Base-by-base conservation (phyloP, 2,888 invertebrate species). In the Sipha maydis region DNA sequence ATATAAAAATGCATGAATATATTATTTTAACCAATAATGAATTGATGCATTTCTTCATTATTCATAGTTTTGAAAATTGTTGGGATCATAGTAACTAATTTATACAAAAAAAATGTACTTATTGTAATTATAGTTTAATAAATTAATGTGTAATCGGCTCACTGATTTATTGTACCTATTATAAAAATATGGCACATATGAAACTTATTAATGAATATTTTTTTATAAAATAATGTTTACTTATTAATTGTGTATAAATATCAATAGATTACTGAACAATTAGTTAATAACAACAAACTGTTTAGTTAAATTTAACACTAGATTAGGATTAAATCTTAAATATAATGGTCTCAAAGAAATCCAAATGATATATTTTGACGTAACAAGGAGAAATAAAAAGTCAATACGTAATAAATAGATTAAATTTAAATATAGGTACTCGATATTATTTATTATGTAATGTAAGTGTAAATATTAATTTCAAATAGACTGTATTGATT, bases 361-460 rank as follows among this genome's bases (percentile, higher is more conserved):
- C 3, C 0, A 73, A 34, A 73, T 73, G 31, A 48, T 48, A 48
- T 48, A 48, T 48, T 71, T 17, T 71, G 73, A 73, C 73, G 73
- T 73, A 73, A 25, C 31, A 14, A 31, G 48, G 54, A 31, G 28
- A 78, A 56, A 54, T 28, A 78, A 56, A 54, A 54, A 21, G 31
- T 31, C 28, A 54, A n/a, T 5, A 19, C 25, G 54, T 28, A 78
- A 78, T 28, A 78, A 28, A 48, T 21, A 78, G 54, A 78, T 78
- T 78, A 78, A 28, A 11, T 48, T 54, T 78, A 78, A 78, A 78
- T 54, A 54, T 78, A 78, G 31, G 21, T 31, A 54, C 31, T 31
- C 31, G 11, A 54, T 11, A 3, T 21, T 61, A 61, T 61, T 0
- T n/a, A 14, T 78, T 78, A 78, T 78, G 48, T 78, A 78, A 78